A percentile compares a stretch with the other conserved stretches of the same genome.
Evolutionary conservation across 92 coral and sea anemone genomes (phyloP).

Genomic region (Palythoa caribaeorum): DNA sequence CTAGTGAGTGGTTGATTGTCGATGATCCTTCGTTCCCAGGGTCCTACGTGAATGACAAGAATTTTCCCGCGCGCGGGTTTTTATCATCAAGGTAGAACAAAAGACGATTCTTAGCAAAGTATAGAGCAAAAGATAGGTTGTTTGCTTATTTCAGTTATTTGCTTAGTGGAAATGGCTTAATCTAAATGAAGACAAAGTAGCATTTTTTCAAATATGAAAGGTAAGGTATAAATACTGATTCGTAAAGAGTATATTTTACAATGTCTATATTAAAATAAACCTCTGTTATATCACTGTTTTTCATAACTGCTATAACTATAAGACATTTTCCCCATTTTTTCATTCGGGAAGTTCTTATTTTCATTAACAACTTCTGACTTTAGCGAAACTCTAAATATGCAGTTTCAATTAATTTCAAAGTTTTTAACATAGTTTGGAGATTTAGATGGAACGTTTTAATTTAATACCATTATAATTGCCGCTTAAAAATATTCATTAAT

Average conservation of each 20-base stretch:
- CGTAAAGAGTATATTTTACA: not conserved
- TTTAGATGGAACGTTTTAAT: no score
- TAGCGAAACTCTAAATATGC: no score
- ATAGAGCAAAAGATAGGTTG: not conserved
- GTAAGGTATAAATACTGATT: not conserved
- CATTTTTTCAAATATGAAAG: not conserved
- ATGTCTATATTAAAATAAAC: not conserved
- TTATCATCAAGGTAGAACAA: constrained; percentile 49
- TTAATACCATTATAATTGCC: no score
- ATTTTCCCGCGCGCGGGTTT: constrained; percentile 99
- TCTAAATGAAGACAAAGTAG: not conserved
- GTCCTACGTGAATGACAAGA: constrained; percentile 62
- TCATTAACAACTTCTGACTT: no score
- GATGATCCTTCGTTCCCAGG: constrained; percentile 80
- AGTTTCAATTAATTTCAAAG: no score
- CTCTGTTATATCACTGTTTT: no score
- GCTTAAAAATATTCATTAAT: no score
- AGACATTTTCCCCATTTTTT: no score
- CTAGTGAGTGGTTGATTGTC: not conserved
- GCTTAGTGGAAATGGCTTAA: not conserved
- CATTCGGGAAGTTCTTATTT: no score
- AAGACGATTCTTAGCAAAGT: not conserved
- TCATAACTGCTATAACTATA: no score
- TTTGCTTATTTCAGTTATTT: no score
- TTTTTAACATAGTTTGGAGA: no score